phyloP scores from a whole-genome alignment of 2,113 vertebrate species.

The Halichoerus grypus region DNA sequence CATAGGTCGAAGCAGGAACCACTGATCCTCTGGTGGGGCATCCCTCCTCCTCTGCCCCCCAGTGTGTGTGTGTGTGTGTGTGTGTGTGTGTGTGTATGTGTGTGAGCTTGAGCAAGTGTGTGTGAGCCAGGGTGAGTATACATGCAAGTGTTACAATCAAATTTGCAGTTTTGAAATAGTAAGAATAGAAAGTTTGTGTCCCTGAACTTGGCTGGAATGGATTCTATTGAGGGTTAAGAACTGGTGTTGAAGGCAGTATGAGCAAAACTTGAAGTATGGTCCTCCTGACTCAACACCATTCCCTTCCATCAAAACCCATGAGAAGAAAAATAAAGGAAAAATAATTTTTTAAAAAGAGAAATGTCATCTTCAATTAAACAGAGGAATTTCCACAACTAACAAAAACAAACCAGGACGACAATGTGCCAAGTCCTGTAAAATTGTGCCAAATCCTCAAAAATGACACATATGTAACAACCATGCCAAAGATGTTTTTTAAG shows the following conservation, averaged over 20 bases:
- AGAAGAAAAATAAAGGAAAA: background rate
- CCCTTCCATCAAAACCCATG: background rate
- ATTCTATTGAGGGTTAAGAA: background rate
- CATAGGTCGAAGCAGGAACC: no score
- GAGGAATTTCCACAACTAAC: background rate
- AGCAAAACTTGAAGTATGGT: background rate
- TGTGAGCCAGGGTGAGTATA: background rate
- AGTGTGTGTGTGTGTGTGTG: background rate
- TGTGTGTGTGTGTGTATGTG: background rate
- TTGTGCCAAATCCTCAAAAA: background rate
- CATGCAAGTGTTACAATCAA: background rate
- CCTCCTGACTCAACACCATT: background rate
- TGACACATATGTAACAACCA: background rate
- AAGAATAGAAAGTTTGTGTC: background rate
- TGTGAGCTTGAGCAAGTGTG: accelerated
- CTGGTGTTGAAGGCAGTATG: background rate
- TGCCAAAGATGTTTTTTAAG: background rate
- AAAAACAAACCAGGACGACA: background rate
- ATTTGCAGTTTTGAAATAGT: background rate
- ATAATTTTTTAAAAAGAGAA: background rate
- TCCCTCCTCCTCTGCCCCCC: background rate
- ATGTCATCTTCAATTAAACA: background rate
- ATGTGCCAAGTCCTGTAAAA: background rate
- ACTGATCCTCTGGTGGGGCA: accelerated
- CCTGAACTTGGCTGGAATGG: background rate